Evolutionary conservation across 2,797 vertebrate genomes (phyloP).

Genomic region (Macroramphosus scolopax): DNA sequence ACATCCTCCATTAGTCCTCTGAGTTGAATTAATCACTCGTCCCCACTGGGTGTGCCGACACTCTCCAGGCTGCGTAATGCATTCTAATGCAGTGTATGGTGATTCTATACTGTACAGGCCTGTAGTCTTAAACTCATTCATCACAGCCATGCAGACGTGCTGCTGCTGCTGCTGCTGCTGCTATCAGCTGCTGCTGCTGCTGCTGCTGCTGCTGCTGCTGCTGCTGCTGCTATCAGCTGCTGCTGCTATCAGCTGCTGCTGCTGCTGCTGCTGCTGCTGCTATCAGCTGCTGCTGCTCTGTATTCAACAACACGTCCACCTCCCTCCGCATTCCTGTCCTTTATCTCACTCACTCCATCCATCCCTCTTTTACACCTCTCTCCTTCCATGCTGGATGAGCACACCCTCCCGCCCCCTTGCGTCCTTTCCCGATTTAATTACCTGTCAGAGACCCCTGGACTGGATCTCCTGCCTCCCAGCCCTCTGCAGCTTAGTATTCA

Average conservation of each 20-base stretch:
- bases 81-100: slow-evolving; percentile 24
- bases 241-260: no score
- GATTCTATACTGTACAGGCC: slow-evolving; percentile 15
- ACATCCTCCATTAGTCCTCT: slow-evolving; percentile 8
- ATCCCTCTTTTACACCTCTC: slow-evolving; percentile 10
- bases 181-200: no score
- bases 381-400: not conserved
- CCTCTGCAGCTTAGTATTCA: slow-evolving; percentile 32
- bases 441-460: slow-evolving; percentile 27
- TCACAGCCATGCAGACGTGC: slow-evolving; percentile 32
- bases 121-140: slow-evolving; percentile 39
- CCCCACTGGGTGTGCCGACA: slow-evolving; percentile 11
- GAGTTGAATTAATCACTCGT: slow-evolving; percentile 32
- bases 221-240: no score
- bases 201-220: no score
- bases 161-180: slow-evolving; percentile 5
- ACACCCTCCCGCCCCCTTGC: not conserved
- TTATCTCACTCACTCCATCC: slow-evolving; percentile 12
- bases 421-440: slow-evolving; percentile 45
- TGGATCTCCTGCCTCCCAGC: slow-evolving; percentile 6
- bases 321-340: slow-evolving; percentile 16
- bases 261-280: no score
- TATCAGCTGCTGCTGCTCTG: no score
- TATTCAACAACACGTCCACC: slow-evolving; percentile 38
- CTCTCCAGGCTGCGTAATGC: slow-evolving; percentile 30